A percentile compares a stretch with the other conserved stretches of the same genome.
phyloP scores from a whole-genome alignment of 2,888 invertebrate species.

The Amblyjoppa proteus region DNA sequence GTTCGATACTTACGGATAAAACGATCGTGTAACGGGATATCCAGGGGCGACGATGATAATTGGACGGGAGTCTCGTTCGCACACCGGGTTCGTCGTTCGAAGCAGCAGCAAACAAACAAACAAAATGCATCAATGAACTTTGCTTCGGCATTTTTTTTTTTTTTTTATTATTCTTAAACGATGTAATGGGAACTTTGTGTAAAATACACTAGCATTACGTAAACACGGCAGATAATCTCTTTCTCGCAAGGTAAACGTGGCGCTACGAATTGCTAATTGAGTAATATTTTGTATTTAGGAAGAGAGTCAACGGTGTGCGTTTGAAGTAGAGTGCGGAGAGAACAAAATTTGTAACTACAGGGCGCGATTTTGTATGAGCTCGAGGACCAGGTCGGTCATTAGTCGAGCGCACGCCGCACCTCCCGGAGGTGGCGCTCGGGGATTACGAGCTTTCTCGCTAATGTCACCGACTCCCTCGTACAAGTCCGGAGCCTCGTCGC shows the following conservation, averaged over 20 bases:
- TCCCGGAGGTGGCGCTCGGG: conserved; percentile 86
- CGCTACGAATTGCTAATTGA: conserved; percentile 24
- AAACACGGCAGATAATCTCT: conserved; percentile 45
- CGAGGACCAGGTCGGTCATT: conserved; percentile 90
- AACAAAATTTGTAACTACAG: conserved; percentile 82
- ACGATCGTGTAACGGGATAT: neutral
- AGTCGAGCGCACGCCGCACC: conserved; percentile 88
- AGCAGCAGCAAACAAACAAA: conserved; percentile 29
- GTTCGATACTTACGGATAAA: conserved; percentile 2
- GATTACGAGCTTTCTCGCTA: conserved; percentile 81
- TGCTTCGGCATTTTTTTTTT: conserved; percentile 59
- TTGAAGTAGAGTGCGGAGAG: conserved; percentile 14
- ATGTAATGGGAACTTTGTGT: conserved; percentile 66
- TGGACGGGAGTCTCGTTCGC: conserved; percentile 2
- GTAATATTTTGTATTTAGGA: conserved; percentile 42
- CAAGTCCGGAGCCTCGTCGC: conserved; percentile 90
- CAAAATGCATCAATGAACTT: conserved; percentile 49
- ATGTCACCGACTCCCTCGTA: conserved; percentile 85
- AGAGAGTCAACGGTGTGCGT: neutral
- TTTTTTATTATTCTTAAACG: conserved; percentile 45
- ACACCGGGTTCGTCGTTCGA: conserved; percentile 11
- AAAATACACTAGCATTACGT: conserved; percentile 67
- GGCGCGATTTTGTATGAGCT: conserved; percentile 88
- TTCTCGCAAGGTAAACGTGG: neutral
- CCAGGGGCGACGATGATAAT: neutral